Evolutionary conservation across 2,797 vertebrate genomes (phyloP), one percentile per base, ranked within the genome.

Genomic region (Coregonus ussuriensis): DNA sequence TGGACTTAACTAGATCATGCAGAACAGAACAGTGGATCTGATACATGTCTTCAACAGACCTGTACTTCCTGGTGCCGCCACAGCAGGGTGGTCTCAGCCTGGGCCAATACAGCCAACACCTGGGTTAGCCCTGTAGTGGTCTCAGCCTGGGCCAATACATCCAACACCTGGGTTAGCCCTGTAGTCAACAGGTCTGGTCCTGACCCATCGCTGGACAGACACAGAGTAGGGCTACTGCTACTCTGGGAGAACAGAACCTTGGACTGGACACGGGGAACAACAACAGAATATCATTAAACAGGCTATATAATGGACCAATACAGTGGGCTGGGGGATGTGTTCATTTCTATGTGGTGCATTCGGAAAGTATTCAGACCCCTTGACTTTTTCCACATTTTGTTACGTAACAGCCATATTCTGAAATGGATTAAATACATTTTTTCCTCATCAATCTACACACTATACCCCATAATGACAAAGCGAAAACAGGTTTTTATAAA

Each of bases 81-180:
- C 72, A 89, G 92, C 13, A 95, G 84, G 82, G 81, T 75, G 3
- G 85, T 92, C 87, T 95, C 93, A 4, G 91, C 65, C 71, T 91
- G 88, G 25, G 92, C 87, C 33, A 95, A 89, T 33, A 93, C 81
- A 0, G 84, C 87, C 73, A 94, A 87, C 72, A 94, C 62, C 6
- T 88, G 69, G 90, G 81, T 77, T 93, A 78, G 16, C 90, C 83
- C 15, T 83, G 25, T 25, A 25, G 25, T 25, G 25, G 25, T 25
- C 25, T 25, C 25, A 4, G 91, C 65, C 71, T 91, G 88, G 25
- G 92, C 87, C 33, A 25, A 25, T 1, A 25, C 25, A 25, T 1
- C 25, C 25, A 25, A 1, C 75, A 68, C 16, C 74, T 18, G 56
- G 56, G 7, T n/a, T 3, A 6, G 56, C n/a, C 56, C 56, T n/a